Evolutionary conservation across 2,888 invertebrate genomes (phyloP), one percentile per base, ranked within the genome.

Genomic region (Apodemia hepburni): DNA sequence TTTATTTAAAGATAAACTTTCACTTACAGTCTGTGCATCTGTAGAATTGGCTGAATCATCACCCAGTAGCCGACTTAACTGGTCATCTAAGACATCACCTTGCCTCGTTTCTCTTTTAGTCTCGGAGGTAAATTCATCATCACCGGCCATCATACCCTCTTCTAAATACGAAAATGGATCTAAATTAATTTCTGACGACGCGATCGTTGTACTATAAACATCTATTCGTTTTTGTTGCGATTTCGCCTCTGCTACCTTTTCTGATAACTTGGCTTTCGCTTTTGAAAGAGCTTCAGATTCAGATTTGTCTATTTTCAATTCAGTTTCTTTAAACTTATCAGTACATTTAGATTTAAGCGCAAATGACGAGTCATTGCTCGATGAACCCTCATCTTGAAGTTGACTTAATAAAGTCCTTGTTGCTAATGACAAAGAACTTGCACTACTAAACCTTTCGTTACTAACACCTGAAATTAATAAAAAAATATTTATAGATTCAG

Each of bases 91-190:
- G 65, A 73, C 71, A 69, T 78, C 80, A 7, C 71, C 69, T 49
- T 77, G 77, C 27, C 80, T 75, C 60, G 73, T 61, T 70, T 81
- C 80, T 17, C 80, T 78, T 70, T 82, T 81, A 61, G 66, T 64
- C 62, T 82, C 85, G 42, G 78, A 78, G 9, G 74, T 69, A 73
- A 87, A 87, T 69, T 85, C 88, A 64, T 91, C 92, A 71, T 91
- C 92, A 0, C 83, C 89, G 35, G 78, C 88, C 84, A 90, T 77
- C 79, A 92, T 81, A 60, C 85, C 82, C 70, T 90, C 92, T 67
- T 92, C 90, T 66, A 92, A 75, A 72, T 92, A 93, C 68, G 92
- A 85, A 74, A 92, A 92, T 73, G 91, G 87, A 68, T 92, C 92
- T 68, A 93, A 76, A 71, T 92, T 91, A 59, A 93, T 92, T 59